Evolutionary conservation across 2,888 invertebrate genomes (phyloP).

Genomic region (Lasioglossum figueresi): DNA sequence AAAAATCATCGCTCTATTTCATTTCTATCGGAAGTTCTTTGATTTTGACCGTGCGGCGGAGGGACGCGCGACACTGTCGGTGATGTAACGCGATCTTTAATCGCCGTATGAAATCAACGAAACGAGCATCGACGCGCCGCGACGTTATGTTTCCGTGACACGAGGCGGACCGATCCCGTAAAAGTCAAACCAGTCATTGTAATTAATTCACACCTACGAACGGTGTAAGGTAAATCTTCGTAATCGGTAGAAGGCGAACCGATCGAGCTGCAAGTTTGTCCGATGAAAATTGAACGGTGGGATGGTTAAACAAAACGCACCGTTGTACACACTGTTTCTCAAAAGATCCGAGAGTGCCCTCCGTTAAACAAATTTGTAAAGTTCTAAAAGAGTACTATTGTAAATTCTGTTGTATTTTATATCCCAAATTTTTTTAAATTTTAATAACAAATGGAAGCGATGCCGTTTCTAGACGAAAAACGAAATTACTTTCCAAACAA

Average conservation of each 20-base stretch:
- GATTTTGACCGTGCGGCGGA: neutral
- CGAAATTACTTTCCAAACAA: too few relatives aligned
- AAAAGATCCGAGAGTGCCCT: neutral
- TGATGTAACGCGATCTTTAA: slow-evolving; percentile 51
- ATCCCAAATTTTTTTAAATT: too few relatives aligned
- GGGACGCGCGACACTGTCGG: neutral
- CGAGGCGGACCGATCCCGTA: slow-evolving; percentile 26
- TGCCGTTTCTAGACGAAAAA: too few relatives aligned
- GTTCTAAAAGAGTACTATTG: too few relatives aligned
- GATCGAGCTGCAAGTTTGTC: neutral
- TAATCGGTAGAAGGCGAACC: neutral
- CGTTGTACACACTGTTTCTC: neutral
- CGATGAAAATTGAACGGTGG: neutral
- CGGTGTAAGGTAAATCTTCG: neutral
- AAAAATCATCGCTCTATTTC: too few relatives aligned
- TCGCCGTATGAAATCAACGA: slow-evolving; percentile 38
- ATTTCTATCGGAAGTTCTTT: too few relatives aligned
- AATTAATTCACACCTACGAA: slow-evolving; percentile 55
- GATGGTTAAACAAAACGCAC: neutral
- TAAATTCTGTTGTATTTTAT: too few relatives aligned
- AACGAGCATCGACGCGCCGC: slow-evolving; percentile 39
- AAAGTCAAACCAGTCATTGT: slow-evolving; percentile 20
- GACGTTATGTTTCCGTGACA: slow-evolving; percentile 39
- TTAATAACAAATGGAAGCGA: too few relatives aligned
- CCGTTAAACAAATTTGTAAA: neutral